Percentiles rank a stretch among this genome's conserved stretches.
These are phyloP conservation scores for Phalera bucephala DNA, from an alignment of 2,888 invertebrate genomes.

Conservation along the genomic window DNA sequence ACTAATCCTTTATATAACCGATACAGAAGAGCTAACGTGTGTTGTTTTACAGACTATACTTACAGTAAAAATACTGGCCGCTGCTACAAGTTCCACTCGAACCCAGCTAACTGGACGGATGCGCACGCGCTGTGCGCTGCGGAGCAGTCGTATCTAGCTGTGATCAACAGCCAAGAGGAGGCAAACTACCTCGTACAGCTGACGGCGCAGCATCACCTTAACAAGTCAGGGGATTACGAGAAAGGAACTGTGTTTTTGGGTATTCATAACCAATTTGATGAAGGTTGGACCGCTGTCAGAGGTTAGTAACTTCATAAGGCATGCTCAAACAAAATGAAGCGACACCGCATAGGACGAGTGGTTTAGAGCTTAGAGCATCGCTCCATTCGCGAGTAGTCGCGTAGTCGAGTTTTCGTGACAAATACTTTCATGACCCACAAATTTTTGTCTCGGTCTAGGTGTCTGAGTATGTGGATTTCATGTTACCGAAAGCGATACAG, in stretches of 20 bases:
- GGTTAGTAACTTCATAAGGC: no score
- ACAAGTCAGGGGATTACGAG: conserved; percentile 1
- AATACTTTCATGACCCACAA: no score
- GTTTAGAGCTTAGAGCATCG: no score
- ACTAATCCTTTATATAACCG: no score
- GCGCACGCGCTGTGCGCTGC: conserved; percentile 51
- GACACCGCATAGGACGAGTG: no score
- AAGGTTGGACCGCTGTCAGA: conserved; percentile 48
- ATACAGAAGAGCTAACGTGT: no score
- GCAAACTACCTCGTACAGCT: conserved; percentile 15
- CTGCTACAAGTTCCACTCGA: conserved; percentile 63
- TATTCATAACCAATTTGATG: conserved; percentile 34
- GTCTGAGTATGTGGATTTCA: no score
- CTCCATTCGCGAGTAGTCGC: no score
- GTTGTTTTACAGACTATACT: conserved; percentile 46
- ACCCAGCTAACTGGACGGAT: conserved; percentile 54
- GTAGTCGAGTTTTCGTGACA: no score
- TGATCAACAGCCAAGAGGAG: conserved; percentile 43
- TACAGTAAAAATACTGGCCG: conserved; percentile 38
- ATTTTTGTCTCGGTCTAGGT: no score
- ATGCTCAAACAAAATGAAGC: no score
- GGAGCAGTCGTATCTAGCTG: conserved; percentile 56
- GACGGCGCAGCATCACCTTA: conserved; percentile 4
- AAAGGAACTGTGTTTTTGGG: conserved; percentile 34
- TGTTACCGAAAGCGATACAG: no score